Conservation (phyloP, 2,888 invertebrate species). For the Entomobrya proxima region DNA sequence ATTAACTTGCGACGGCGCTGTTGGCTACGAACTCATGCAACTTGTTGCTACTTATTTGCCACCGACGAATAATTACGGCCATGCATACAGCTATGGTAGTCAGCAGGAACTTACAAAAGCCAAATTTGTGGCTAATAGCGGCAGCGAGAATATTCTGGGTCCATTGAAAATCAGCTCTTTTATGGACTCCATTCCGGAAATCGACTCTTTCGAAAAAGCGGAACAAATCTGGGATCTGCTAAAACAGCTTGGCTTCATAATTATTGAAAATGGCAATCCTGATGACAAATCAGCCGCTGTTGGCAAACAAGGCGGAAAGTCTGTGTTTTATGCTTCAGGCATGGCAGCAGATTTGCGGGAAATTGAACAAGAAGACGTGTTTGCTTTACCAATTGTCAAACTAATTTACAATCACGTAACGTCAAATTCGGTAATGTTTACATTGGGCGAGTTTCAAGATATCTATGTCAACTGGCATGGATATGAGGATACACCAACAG, state of each 20-base stretch:
- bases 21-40: neutral
- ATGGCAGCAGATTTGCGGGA: neutral
- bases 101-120: conserved; percentile 57
- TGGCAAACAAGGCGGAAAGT: neutral
- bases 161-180: neutral
- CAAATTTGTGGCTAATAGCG: conserved; percentile 4
- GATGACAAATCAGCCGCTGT: neutral
- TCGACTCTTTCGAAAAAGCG: neutral
- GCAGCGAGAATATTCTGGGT: neutral
- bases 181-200: neutral
- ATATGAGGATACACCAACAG: neutral
- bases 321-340: too few relatives aligned
- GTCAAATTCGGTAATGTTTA: neutral
- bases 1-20: neutral
- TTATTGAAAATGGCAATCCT: neutral
- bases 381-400: neutral
- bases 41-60: neutral
- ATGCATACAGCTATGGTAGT: conserved; percentile 34
- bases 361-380: neutral
- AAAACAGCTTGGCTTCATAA: neutral
- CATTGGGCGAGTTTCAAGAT: neutral
- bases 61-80: neutral
- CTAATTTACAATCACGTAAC: neutral
- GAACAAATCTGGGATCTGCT: neutral
- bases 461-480: neutral